Percentiles rank a stretch among this genome's conserved stretches.
Conservation (phyloP, 2,797 vertebrate genomes). For the Otolemur crassicaudatus region DNA sequence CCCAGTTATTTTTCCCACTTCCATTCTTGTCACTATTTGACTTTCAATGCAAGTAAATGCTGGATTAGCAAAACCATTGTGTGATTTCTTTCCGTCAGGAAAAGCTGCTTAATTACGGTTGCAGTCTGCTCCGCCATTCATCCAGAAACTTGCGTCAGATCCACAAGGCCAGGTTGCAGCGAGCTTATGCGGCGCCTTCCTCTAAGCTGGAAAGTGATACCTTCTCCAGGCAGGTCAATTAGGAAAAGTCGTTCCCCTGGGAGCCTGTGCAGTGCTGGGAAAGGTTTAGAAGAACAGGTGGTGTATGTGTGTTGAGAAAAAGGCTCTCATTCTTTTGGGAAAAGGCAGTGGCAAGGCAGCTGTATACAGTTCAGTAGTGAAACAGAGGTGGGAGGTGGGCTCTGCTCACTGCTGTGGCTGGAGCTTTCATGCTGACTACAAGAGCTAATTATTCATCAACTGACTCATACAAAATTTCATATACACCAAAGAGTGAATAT, state of each 20-base stretch:
- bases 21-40: neutral
- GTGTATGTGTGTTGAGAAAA: slow-evolving; percentile 4
- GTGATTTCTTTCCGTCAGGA: neutral
- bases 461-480: neutral
- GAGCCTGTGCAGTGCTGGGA: neutral
- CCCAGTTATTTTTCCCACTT: neutral
- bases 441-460: neutral
- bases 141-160: neutral
- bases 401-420: neutral
- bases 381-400: too few relatives aligned
- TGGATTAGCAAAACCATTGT: neutral
- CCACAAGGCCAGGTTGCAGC: neutral
- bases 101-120: neutral
- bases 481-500: neutral
- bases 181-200: neutral
- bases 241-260: neutral
- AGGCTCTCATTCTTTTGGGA: neutral
- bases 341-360: neutral
- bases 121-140: neutral
- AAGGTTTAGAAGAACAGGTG: neutral
- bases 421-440: neutral
- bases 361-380: neutral
- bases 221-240: neutral
- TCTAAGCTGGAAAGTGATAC: neutral
- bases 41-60: neutral